Percentiles rank a stretch among this genome's conserved stretches.
Conservation (phyloP, 2,113 vertebrate genomes). For the Boleophthalmus pectinirostris region DNA sequence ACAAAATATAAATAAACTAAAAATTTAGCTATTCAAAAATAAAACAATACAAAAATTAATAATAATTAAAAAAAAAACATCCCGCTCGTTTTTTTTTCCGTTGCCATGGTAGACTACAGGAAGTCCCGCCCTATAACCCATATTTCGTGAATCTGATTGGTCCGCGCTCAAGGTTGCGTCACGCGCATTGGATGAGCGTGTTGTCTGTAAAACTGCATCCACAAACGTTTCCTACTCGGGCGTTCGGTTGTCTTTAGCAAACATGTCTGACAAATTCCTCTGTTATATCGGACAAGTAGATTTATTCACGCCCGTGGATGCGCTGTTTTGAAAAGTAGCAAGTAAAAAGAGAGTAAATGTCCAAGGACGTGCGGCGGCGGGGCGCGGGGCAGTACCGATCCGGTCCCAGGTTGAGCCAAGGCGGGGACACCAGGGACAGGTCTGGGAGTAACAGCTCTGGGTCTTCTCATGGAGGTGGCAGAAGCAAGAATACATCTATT, state of each 20-base stretch:
- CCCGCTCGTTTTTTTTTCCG: conserved; percentile 54
- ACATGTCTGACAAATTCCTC: conserved; percentile 56
- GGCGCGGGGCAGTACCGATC: conserved; percentile 76
- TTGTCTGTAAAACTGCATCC: conserved; percentile 22
- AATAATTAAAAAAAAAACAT: conserved; percentile 14
- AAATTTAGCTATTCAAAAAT: too few relatives aligned
- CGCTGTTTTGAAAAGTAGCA: neutral
- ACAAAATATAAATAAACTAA: too few relatives aligned
- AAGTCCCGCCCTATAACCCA: conserved; percentile 50
- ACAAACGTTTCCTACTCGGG: conserved; percentile 55
- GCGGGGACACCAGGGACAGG: conserved; percentile 78
- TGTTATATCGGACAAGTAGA: conserved; percentile 38
- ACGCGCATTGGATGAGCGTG: conserved; percentile 44
- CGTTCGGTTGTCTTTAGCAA: conserved; percentile 54
- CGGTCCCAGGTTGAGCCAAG: conserved; percentile 70
- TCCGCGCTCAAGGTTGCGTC: neutral
- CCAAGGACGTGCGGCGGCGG: conserved; percentile 79
- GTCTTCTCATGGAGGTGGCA: conserved; percentile 73
- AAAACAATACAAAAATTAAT: too few relatives aligned
- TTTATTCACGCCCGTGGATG: neutral
- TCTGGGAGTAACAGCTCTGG: conserved; percentile 79
- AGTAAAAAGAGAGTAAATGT: conserved; percentile 61
- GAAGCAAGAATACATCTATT: conserved; percentile 70
- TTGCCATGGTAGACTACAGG: conserved; percentile 66
- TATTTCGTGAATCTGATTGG: conserved; percentile 43